Base-by-base conservation (phyloP, 1,140 invertebrate genomes). In the Tetranychus cinnabarinus region DNA sequence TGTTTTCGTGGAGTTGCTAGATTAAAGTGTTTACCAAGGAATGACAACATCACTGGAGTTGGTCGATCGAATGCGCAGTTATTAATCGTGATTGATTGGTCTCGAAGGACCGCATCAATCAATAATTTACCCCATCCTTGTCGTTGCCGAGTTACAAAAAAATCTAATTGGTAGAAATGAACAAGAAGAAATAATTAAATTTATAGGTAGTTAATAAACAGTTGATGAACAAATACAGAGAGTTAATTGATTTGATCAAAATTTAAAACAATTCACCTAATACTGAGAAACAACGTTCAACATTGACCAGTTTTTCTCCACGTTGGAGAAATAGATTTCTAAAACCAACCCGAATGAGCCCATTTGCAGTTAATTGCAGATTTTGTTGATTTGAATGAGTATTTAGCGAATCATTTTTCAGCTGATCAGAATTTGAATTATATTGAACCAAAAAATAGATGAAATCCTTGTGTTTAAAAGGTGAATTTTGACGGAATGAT, bases 31-130 rank as follows among this genome's bases (percentile, higher is more conserved):
- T 50, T 56, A 1, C 36, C 8, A 15, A 63, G 52, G 35, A 63
- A 63, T 56, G 58, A 56, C 4, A 63, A 31, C 58, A 63, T 60
- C 15, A 58, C 56, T 36, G 36, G 3, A 8, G 62, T 61, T 36
- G 62, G 62, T 42, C 62, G 47, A 45, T 63, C 62, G 48, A 55
- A 60, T 12, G 62, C 62, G 8, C 61, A 58, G 7, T 35, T 1
- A 4, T 56, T 34, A 6, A 39, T 33, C 7, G 7, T 42, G 6
- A 34, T 56, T 10, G 35, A 4, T 35, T 56, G 10, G 4, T 35
- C 33, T 31, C 56, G 52, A 5, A 63, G 37, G 6, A 60, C 34
- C 5, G 5, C 12, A 47, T 35, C 31, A 23, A 63, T 37, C 13
- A 63, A 52, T 8, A 63, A 56, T 55, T 57, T 37, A 5, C 62